Base-by-base conservation (phyloP, 2,888 invertebrate species). In the Lasiommata megera region DNA sequence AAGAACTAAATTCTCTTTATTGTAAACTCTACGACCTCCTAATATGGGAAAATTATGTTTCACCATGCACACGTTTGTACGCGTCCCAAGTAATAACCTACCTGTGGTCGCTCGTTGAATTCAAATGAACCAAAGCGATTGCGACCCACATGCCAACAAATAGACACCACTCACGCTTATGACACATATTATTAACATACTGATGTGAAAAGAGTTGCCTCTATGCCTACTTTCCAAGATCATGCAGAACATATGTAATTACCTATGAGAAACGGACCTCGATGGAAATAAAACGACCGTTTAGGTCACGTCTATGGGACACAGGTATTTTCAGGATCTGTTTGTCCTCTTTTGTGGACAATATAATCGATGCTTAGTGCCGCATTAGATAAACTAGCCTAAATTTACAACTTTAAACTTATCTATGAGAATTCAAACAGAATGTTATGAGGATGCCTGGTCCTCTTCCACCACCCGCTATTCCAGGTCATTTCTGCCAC, bases 31-130 rank as follows among this genome's bases (percentile, higher is more conserved):
- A 28, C 54, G 38, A 12, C 29, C n/a, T 54, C 64, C 63, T 63
- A 63, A 62, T 67, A 65, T 63, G 63, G 65, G 62, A 67, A 67
- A 68, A 70, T 69, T 63, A 64, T 65, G 68, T 65, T 66, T 55
- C 62, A 60, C 66, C 64, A 63, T 66, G 66, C 56, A 60, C 53
- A 66, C 61, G 67, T 69, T 65, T 56, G 70, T 74, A 70, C 68
- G 67, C 66, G 63, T 54, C 64, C 61, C 65, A 63, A 64, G 68
- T 70, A 66, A 65, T 66, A 68, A 67, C 67, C 67, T 66, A 69
- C 64, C 64, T 63, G 65, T 63, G 67, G 67, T 68, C 71, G 66
- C 62, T 67, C 67, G 69, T 69, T 69, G 69, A 66, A 72, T 72
- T 68, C 68, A 72, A 70, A 70, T 70, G 63, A 68, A 61, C 51